Conservation (phyloP, 2,888 invertebrate species). For the Caenorhabditis doughertyi region DNA sequence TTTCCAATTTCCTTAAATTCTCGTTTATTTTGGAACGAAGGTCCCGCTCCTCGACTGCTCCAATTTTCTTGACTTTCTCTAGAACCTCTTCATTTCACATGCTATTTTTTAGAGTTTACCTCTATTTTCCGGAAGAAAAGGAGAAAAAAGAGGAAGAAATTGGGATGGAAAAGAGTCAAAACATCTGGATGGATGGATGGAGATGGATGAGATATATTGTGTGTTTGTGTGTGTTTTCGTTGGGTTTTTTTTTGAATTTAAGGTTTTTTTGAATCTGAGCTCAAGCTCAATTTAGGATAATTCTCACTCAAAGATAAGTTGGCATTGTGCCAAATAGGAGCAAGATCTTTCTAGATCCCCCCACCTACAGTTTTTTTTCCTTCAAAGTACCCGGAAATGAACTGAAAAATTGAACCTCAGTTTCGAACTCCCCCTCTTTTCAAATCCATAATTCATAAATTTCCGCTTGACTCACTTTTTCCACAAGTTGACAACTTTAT, state of each 20-base stretch:
- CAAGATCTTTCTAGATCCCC: too few species aligned
- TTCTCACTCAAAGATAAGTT: too few species aligned
- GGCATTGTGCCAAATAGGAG: too few species aligned
- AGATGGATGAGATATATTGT: constrained; percentile 1
- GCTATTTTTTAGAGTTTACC: constrained; percentile 6
- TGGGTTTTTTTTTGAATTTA: neutral
- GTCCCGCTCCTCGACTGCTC: neutral
- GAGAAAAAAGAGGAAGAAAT: neutral
- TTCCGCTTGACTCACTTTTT: neutral
- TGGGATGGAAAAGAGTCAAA: constrained; percentile 15
- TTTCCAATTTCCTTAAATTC: constrained; percentile 11
- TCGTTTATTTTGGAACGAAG: constrained; percentile 29
- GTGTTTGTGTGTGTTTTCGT: neutral
- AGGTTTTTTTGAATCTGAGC: neutral
- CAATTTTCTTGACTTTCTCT: constrained; percentile 32
- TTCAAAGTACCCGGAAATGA: too few species aligned
- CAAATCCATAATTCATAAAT: constrained; percentile 7
- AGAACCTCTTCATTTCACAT: constrained; percentile 14
- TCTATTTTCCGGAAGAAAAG: constrained; percentile 27
- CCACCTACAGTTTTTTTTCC: too few species aligned
- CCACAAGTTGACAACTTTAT: neutral
- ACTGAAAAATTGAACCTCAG: too few species aligned
- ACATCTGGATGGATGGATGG: constrained; percentile 20
- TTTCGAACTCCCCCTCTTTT: too few species aligned
- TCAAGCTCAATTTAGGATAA: too few species aligned